Base-by-base conservation (phyloP, 2,888 invertebrate species). In the Macrosoma leucophasiata region DNA sequence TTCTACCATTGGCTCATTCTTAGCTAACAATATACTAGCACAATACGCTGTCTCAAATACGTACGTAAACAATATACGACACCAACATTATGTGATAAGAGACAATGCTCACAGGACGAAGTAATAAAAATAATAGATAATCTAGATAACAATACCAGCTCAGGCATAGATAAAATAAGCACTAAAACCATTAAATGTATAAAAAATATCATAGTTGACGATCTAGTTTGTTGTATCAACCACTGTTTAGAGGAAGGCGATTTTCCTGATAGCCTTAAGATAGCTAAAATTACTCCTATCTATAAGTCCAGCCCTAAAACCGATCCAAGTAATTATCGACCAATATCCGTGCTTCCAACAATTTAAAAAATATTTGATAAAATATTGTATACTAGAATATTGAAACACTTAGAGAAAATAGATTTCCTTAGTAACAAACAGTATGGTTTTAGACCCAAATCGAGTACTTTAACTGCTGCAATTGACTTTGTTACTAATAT, bases 151-250 rank as follows among this genome's bases (percentile, higher is more conserved):
- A 43, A 40, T 14, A 26, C 28, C 2, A 38, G 40, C 11, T 14
- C 31, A 13, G 43, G 43, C 4, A 19, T 40, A 9, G 44, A 44
- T 15, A 24, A 32, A 4, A 39, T 41, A 3, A 39, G 4, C 12
- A 33, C 36, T 8, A 44, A 41, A 32, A n/a, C 12, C 3, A 17
- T 44, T 4, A 39, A 41, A 36, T 35, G 31, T 13, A 73, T 92
- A 3, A 36, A 37, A 28, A 8, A 24, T 12, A 4, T 30, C 1
- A 37, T 45, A 19, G 9, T 13, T 6, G 15, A 24, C 6, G 9
- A 25, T 4, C 9, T 41, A 6, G 24, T 24, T n/a, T 24, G n/a
- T 8, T 13, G 24, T 5, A 24, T 24, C 4, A 24, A 13, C n/a
- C 6, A 26, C 35, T 3, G 17, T 10, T 9, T 47, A 2, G 9